These are phyloP conservation scores for Nyctalus aviator DNA, from an alignment of 2,797 vertebrate genomes.

Conservation along the genomic window DNA sequence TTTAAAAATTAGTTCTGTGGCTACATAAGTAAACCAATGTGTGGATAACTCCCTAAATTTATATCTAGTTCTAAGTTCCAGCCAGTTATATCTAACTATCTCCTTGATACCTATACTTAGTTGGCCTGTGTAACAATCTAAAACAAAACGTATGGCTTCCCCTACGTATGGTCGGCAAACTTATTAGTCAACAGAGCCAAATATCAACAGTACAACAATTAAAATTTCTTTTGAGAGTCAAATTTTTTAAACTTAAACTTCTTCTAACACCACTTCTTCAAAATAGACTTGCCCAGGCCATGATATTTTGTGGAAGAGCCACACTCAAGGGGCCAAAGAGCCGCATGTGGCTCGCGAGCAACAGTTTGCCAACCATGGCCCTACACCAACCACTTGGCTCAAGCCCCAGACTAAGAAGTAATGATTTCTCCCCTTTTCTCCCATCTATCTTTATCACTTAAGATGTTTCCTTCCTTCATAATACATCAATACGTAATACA, in stretches of 20 bases:
- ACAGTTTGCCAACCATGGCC: too few species aligned
- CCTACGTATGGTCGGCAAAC: background rate
- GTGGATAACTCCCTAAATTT: slow-evolving; percentile 8
- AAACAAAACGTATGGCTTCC: background rate
- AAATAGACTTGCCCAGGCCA: too few species aligned
- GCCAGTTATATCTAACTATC: background rate
- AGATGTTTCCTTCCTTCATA: slow-evolving; percentile 18
- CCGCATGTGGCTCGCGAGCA: too few species aligned
- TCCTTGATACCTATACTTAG: background rate
- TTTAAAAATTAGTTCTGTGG: slow-evolving; percentile 31
- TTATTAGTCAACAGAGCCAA: too few species aligned
- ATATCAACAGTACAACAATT: too few species aligned
- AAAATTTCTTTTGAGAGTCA: too few species aligned
- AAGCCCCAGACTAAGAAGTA: background rate
- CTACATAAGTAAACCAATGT: background rate
- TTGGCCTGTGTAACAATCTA: background rate
- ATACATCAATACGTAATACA: background rate
- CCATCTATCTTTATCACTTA: background rate
- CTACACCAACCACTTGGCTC: background rate
- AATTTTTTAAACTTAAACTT: too few species aligned
- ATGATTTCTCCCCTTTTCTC: background rate
- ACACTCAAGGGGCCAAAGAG: too few species aligned
- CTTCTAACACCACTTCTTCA: too few species aligned
- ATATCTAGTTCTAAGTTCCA: background rate
- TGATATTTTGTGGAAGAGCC: too few species aligned